Evolutionary conservation across 2,113 vertebrate species (phyloP), one percentile per base, ranked within the genome.

Genomic region (Dasyornis broadbenti): DNA sequence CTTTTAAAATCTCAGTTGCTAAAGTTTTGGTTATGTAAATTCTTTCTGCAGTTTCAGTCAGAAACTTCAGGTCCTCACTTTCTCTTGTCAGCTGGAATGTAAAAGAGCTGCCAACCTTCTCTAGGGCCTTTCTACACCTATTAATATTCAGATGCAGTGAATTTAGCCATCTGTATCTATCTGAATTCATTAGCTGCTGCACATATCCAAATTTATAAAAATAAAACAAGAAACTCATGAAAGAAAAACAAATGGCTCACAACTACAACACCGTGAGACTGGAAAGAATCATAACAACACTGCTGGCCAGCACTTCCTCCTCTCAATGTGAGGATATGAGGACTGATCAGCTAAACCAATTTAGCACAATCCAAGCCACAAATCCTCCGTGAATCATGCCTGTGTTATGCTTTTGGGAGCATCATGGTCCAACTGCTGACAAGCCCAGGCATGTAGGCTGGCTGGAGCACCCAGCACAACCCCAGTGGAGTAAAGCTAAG

Each of bases 391-490:
- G 97, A 97, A 89, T 97, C 96, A 94, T 0, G 15, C 30, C 89
- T 47, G 75, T 69, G 83, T 76, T 75, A 73, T 14, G 80, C 59
- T 59, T 80, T 17, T 54, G 64, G 82, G 75, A 86, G 54, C 5
- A 89, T 69, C 68, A 63, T 8, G 28, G 90, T n/a, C 63, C 10
- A 33, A 89, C 59, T 8, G 23, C 85, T 35, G 84, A 91, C 92
- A 96, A 95, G 97, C 82, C 94, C 64, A 61, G 96, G 69, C 96
- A 85, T 49, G 93, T 52, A 82, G 52, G 53, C 75, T 68, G 88
- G 88, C 92, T 82, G 88, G 42, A 81, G 57, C 65, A 84, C 45
- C 19, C 42, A 57, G 69, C 6, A 40, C 53, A 63, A 31, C 13
- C 53, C 27, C 83, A 76, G 77, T 20, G 50, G 50, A 64, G n/a